These are phyloP conservation scores for Sphaerophoria taeniata DNA, from an alignment of 2,888 invertebrate genomes.

Conservation along the genomic window DNA sequence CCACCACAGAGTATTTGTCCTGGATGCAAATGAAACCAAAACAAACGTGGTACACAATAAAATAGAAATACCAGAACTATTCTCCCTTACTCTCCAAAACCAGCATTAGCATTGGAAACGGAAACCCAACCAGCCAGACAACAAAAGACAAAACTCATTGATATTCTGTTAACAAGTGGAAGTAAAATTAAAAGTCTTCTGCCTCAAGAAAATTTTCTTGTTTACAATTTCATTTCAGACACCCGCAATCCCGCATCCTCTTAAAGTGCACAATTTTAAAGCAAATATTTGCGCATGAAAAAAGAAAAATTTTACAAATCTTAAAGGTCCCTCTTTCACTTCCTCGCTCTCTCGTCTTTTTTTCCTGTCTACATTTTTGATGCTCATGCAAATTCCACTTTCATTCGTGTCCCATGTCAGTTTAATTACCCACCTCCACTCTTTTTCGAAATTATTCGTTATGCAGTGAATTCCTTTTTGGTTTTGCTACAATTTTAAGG, in stretches of 20 bases:
- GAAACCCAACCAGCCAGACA: background rate
- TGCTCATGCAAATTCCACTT: conserved; percentile 66
- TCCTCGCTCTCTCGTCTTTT: too few relatives aligned
- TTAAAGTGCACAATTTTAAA: conserved; percentile 42
- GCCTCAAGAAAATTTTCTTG: background rate
- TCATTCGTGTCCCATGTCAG: conserved; percentile 57
- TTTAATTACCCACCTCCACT: conserved; percentile 65
- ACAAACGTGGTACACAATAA: conserved; percentile 20
- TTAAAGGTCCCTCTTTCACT: conserved; percentile 39
- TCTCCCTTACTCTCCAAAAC: background rate
- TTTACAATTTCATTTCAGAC: conserved; percentile 10
- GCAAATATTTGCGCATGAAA: conserved; percentile 58
- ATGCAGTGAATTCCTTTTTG: conserved; percentile 41
- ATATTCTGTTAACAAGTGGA: conserved; percentile 62
- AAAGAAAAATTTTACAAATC: conserved; percentile 46
- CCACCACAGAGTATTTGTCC: conserved; percentile 56
- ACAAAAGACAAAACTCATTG: conserved; percentile 41
- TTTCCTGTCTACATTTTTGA: background rate
- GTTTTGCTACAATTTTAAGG: background rate
- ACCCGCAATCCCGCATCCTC: conserved; percentile 40
- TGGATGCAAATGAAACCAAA: conserved; percentile 61
- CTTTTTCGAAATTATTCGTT: background rate
- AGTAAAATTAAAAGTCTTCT: background rate
- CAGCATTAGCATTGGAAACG: background rate
- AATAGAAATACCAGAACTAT: background rate